Percentiles rank a stretch among this genome's conserved stretches.
phyloP scores from a whole-genome alignment of 2,888 invertebrate genomes.

The Diadegma fenestrale region DNA sequence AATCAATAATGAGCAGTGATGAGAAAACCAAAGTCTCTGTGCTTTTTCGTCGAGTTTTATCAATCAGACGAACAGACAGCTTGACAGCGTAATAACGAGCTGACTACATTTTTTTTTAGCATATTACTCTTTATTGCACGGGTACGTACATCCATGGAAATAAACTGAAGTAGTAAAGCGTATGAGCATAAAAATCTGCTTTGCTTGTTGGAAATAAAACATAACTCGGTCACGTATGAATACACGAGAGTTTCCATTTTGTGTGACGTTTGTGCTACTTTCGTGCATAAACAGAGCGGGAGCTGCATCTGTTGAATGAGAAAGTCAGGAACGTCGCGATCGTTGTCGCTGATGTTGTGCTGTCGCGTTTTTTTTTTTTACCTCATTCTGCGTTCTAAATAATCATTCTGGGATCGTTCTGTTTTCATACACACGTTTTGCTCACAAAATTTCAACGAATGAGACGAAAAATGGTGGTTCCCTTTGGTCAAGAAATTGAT shows the following conservation, averaged over 20 bases:
- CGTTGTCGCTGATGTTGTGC: slow-evolving; percentile 9
- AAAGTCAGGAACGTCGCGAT: slow-evolving; percentile 41
- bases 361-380: slow-evolving; percentile 16
- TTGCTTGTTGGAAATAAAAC: slow-evolving; percentile 42
- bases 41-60: slow-evolving; percentile 25
- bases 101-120: slow-evolving; percentile 13
- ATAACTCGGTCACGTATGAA: slow-evolving; percentile 53
- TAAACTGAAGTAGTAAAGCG: not conserved
- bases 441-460: not conserved
- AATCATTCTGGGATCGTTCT: not conserved
- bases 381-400: not conserved
- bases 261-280: slow-evolving; percentile 59
- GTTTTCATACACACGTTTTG: not conserved
- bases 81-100: slow-evolving; percentile 38
- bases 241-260: slow-evolving; percentile 54
- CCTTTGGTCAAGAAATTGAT: not conserved
- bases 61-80: slow-evolving; percentile 19
- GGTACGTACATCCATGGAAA: slow-evolving; percentile 1
- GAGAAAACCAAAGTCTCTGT: not conserved
- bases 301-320: slow-evolving; percentile 43
- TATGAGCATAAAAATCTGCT: slow-evolving; percentile 42
- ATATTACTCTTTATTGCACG: not conserved
- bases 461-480: not conserved
- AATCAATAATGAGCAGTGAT: not conserved
- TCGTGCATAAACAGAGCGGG: slow-evolving; percentile 22